Evolutionary conservation across 2,888 invertebrate species (phyloP), one percentile per base, ranked within the genome.

Genomic region (Drosophila yooni): DNA sequence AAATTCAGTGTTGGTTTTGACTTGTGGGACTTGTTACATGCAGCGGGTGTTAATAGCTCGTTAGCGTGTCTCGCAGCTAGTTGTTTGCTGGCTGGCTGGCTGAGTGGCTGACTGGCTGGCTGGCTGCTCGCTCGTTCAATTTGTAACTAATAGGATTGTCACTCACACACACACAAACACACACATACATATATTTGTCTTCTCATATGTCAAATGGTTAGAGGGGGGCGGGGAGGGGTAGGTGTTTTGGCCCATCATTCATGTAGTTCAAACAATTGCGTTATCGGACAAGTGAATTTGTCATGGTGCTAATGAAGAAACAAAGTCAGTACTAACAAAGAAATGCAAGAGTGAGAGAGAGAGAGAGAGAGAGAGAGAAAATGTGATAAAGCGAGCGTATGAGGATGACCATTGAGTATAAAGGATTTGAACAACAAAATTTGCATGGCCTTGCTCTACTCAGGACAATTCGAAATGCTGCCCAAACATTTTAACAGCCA

Each of bases 211-310:
- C 46, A 46, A 46, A 3, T 46, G 15, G 77, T 61, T 70, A 62
- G 70, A 36, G 73, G 38, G 58, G 71, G 38, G 21, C 21, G 21
- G 72, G 29, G 61, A 56, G 60, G 58, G 52, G 27, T 53, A 61
- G 21, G 11, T n/a, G 13, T 5, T 36, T 27, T 29, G 56, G 56
- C 38, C 73, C 81, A 89, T 89, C 90, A 80, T 80, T 85, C 90
- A 83, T 86, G 83, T 50, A 48, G 48, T 64, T 61, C 71, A 61
- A 67, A 76, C 90, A 86, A 86, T 89, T 88, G 85, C 73, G 69
- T 68, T 79, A 76, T 81, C 83, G 88, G 87, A 88, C 87, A 86
- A 86, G 69, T 81, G 84, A 86, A 86, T 86, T 88, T 88, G 89
- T 86, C 90, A 88, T 87, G 71, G 62, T 70, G 78, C 69, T 70